phyloP scores from a whole-genome alignment of 2,797 vertebrate genomes.

The Pangasius sanitwongsei region DNA sequence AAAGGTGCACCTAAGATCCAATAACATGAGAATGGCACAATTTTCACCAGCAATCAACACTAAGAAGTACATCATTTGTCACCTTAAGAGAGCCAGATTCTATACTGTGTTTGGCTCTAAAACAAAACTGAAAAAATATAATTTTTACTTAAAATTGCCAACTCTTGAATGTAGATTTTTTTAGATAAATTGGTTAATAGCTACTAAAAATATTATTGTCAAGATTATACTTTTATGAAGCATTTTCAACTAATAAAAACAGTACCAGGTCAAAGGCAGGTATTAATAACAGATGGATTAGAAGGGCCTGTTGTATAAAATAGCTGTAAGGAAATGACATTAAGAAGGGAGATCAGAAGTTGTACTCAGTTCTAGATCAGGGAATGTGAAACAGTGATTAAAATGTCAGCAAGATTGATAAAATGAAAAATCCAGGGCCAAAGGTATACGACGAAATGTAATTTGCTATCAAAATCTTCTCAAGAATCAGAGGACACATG shows the following conservation, averaged over 20 bases:
- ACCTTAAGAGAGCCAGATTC: background rate
- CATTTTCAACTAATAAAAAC: background rate
- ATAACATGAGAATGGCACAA: background rate
- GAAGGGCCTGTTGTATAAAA: conserved; percentile 14
- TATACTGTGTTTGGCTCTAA: background rate
- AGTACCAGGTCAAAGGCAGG: background rate
- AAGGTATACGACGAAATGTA: conserved; percentile 13
- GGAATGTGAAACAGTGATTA: conserved; percentile 18
- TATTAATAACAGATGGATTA: conserved; percentile 9
- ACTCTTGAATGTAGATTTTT: background rate
- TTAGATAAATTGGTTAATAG: background rate
- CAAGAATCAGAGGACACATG: background rate
- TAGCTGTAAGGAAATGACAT: conserved; percentile 8
- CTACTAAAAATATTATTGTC: background rate
- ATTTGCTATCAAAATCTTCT: background rate
- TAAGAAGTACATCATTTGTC: background rate
- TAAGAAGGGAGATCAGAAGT: conserved; percentile 1
- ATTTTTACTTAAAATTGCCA: background rate
- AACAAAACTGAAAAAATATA: background rate
- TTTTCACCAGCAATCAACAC: background rate
- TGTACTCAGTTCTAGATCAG: background rate
- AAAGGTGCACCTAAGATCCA: background rate
- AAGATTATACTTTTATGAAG: background rate
- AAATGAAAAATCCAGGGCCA: conserved; percentile 10
- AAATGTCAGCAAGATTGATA: conserved; percentile 15